phyloP scores from a whole-genome alignment of 2,888 invertebrate genomes.

The Rhogogaster chlorosoma region DNA sequence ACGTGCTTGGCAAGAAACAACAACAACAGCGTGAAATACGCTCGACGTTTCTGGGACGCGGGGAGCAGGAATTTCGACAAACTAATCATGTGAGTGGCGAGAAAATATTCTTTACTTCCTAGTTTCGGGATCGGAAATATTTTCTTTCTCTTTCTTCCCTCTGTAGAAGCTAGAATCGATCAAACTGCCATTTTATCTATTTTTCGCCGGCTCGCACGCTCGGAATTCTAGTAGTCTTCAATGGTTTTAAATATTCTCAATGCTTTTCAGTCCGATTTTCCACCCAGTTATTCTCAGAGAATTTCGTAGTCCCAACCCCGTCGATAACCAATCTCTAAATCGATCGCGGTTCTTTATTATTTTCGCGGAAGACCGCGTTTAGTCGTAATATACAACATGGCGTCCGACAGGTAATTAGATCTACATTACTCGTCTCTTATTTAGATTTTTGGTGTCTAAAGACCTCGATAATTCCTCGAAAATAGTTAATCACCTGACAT shows the following conservation, averaged over 20 bases:
- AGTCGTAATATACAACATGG: conserved; percentile 24
- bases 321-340: background rate
- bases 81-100: conserved; percentile 8
- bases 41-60: background rate
- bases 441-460: background rate
- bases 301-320: background rate
- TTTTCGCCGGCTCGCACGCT: background rate
- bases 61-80: background rate
- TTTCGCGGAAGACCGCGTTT: background rate
- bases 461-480: background rate
- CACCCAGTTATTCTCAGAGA: background rate
- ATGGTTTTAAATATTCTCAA: background rate
- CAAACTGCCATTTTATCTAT: conserved; percentile 25
- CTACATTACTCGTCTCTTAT: background rate
- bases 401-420: conserved; percentile 18
- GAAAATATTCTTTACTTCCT: background rate
- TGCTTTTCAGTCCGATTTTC: background rate
- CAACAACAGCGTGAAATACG: background rate
- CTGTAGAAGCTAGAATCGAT: conserved; percentile 15
- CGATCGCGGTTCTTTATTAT: background rate
- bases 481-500: background rate
- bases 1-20: conserved; percentile 13
- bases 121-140: background rate
- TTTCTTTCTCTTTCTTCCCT: background rate
- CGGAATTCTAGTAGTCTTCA: background rate